These are phyloP conservation scores for Tokudaia tokunoshimensis DNA, from an alignment of 2,797 vertebrate species.

Conservation along the genomic window DNA sequence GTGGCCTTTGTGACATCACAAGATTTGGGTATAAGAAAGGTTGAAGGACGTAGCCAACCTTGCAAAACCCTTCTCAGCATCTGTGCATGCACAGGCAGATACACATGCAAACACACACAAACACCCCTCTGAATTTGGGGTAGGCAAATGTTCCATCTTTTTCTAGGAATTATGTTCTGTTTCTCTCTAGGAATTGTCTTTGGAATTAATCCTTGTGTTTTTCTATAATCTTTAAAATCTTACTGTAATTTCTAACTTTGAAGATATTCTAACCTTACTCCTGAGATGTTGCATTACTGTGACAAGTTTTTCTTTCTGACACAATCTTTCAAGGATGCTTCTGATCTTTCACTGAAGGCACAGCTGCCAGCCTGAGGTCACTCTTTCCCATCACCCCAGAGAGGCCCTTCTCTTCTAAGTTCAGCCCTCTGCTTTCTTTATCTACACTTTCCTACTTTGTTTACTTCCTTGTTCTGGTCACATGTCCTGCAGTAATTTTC, in stretches of 20 bases:
- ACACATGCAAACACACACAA: not conserved
- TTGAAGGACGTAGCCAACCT: too few species aligned
- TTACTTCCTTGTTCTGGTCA: not conserved
- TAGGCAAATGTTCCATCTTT: not conserved
- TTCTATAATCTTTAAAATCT: not conserved
- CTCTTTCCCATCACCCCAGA: not conserved
- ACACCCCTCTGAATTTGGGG: not conserved
- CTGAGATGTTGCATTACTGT: not conserved
- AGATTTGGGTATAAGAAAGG: not conserved
- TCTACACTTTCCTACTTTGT: not conserved
- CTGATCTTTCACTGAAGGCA: not conserved
- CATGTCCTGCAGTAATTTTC: not conserved
- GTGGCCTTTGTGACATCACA: not conserved
- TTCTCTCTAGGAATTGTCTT: not conserved
- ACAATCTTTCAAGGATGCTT: not conserved
- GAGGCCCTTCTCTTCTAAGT: not conserved
- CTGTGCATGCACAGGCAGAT: rapidly evolving
- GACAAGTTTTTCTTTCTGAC: not conserved
- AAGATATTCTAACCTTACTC: not conserved
- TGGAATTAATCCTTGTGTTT: not conserved
- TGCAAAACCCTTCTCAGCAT: not conserved
- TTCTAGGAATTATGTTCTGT: not conserved
- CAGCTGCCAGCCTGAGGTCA: not conserved
- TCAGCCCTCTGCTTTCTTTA: not conserved
- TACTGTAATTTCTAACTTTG: not conserved